These are phyloP conservation scores for Harpagifer antarcticus DNA, from an alignment of 2,797 vertebrate genomes.

Conservation along the genomic window DNA sequence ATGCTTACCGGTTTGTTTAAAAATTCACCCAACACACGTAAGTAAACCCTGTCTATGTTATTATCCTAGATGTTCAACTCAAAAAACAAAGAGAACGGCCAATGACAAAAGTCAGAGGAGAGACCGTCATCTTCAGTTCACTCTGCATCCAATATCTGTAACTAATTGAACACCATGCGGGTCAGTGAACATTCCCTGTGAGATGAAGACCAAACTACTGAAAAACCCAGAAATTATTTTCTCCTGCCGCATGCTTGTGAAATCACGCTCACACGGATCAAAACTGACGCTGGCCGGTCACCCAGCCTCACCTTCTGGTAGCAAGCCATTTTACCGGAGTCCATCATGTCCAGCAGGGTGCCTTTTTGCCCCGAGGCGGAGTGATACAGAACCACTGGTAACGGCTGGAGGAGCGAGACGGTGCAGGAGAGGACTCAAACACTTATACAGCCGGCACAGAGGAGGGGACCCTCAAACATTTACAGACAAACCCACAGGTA, in stretches of 20 bases:
- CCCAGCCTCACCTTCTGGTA: slow-evolving; percentile 84
- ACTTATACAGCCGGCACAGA: slow-evolving; percentile 28
- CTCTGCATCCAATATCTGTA: slow-evolving; percentile 15
- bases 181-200: slow-evolving; percentile 29
- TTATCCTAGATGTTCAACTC: neutral
- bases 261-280: slow-evolving; percentile 69
- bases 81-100: neutral
- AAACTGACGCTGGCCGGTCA: slow-evolving; percentile 56
- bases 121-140: neutral
- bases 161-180: slow-evolving; percentile 63
- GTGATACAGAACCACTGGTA: slow-evolving; percentile 77
- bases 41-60: neutral
- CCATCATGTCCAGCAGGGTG: slow-evolving; percentile 72
- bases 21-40: slow-evolving; percentile 30
- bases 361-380: slow-evolving; percentile 65
- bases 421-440: slow-evolving; percentile 66
- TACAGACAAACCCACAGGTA: slow-evolving; percentile 48
- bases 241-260: slow-evolving; percentile 68
- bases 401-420: slow-evolving; percentile 70
- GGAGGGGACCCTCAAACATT: slow-evolving; percentile 22
- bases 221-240: slow-evolving; percentile 6
- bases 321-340: slow-evolving; percentile 58
- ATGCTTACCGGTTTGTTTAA: slow-evolving; percentile 26
- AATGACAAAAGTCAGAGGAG: neutral
- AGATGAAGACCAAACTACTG: neutral